Evolutionary conservation across 2,888 invertebrate species (phyloP), one percentile per base, ranked within the genome.

Genomic region (Germaria angustata): DNA sequence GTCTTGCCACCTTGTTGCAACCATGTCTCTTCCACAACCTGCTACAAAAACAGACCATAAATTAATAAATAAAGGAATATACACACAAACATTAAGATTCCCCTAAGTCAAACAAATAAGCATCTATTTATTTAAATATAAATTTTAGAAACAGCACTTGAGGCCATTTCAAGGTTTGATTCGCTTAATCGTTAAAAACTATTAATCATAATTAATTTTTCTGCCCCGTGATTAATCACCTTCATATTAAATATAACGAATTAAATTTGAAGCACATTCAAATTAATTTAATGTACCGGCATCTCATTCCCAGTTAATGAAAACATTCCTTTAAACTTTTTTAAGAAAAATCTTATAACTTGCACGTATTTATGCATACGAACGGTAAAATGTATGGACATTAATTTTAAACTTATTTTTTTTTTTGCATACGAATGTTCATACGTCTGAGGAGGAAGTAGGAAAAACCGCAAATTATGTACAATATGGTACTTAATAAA

Each of bases 381-480:
- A 59, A 63, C 59, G 72, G 20, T 72, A 28, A 39, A 61, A 49
- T 39, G 28, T 61, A 72, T 51, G 28, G 28, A 46, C 22, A 46
- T 24, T 17, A 6, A 55, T 24, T 34, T 46, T 20, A 3, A 44
- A 6, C n/a, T 4, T 28, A 41, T 24, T 59, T 32, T 49, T 0
- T 22, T n/a, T 41, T 53, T 53, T 46, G 32, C 34, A 57, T 55
- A 59, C 36, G 11, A 4, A 34, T 0, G 15, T 22, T 36, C 24
- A 44, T 13, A 20, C 13, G 11, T 15, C 36, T 15, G 53, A 55
- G 44, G 78, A 82, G 81, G 81, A 81, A 82, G 81, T 75, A 73
- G 78, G 73, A 82, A 82, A 81, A 82, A 69, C 81, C 81, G 51
- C 81, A 78, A 55, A 57, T 65, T 65, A 69, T 75, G 17, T 61